Evolutionary conservation across 2,888 invertebrate species (phyloP).

Genomic region (Acanthopleura granulata): DNA sequence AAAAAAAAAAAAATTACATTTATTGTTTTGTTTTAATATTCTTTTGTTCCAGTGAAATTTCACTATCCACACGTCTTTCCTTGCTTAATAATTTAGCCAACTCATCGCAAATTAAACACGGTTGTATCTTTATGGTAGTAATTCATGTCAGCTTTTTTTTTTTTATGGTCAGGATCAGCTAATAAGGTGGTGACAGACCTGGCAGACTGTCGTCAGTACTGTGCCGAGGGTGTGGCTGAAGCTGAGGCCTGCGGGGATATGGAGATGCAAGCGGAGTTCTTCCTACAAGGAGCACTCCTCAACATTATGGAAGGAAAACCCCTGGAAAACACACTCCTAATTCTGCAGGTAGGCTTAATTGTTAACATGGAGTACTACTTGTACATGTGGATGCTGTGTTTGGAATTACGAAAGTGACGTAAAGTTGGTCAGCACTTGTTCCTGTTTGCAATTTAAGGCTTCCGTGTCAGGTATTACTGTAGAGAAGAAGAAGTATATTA

Average conservation of each 20-base stretch:
- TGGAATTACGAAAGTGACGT: background rate
- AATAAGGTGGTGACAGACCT: constrained; percentile 63
- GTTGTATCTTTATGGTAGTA: too few species aligned
- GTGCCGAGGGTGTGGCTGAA: constrained; percentile 65
- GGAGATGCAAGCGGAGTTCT: constrained; percentile 66
- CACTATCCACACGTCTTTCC: too few species aligned
- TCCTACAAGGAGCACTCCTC: constrained; percentile 55
- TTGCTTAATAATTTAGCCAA: too few species aligned
- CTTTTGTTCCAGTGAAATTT: too few species aligned
- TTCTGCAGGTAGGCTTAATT: constrained; percentile 53
- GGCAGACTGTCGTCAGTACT: constrained; percentile 64
- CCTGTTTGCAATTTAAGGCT: too few species aligned
- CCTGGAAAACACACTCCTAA: constrained; percentile 52
- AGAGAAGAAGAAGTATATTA: too few species aligned
- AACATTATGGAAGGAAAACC: constrained; percentile 64
- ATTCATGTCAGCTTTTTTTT: background rate
- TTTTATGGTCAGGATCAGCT: constrained; percentile 42
- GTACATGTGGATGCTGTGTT: background rate
- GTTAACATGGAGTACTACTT: too few species aligned
- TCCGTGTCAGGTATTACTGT: too few species aligned
- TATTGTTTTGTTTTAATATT: too few species aligned
- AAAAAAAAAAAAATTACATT: too few species aligned
- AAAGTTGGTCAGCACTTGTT: too few species aligned
- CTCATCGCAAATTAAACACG: too few species aligned
- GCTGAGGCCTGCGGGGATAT: constrained; percentile 64